A percentile compares a stretch with the other conserved stretches of the same genome.
These are phyloP conservation scores for Anastatus disparis DNA, from an alignment of 1,140 invertebrate species.

Conservation along the genomic window DNA sequence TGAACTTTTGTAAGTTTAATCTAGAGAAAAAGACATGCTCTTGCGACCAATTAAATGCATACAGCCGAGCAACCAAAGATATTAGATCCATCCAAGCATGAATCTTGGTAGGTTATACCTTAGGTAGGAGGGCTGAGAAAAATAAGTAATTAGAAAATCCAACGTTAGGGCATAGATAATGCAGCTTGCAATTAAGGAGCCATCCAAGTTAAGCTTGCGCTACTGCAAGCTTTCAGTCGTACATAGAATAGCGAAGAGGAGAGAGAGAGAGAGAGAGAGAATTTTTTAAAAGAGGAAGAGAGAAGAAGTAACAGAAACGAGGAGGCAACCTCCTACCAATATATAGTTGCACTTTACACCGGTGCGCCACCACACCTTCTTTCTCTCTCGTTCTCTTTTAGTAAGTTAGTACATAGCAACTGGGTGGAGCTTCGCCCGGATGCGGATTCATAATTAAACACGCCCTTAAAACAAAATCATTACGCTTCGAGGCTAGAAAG, in stretches of 20 bases:
- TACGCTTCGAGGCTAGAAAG: conserved; percentile 54
- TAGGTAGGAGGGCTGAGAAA: no score
- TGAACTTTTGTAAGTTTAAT: no score
- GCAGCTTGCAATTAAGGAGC: conserved; percentile 52
- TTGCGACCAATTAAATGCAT: no score
- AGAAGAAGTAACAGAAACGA: no score
- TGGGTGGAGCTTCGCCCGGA: conserved; percentile 66
- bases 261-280: no score
- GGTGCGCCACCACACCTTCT: background rate
- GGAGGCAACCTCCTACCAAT: no score
- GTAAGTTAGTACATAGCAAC: no score
- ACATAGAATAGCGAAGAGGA: no score
- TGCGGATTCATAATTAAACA: conserved; percentile 69
- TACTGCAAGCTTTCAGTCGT: background rate
- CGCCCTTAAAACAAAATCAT: conserved; percentile 69
- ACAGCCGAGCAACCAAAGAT: conserved; percentile 35
- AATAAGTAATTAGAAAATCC: conserved; percentile 52
- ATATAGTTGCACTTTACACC: no score
- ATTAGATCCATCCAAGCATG: conserved; percentile 38
- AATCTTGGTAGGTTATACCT: background rate
- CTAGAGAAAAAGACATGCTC: no score
- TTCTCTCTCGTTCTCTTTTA: background rate
- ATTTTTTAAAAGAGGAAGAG: no score
- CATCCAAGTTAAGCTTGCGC: conserved; percentile 35
- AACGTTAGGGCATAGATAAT: conserved; percentile 50